These are phyloP conservation scores for Andrena praecox DNA, from an alignment of 2,888 invertebrate species.

Conservation along the genomic window DNA sequence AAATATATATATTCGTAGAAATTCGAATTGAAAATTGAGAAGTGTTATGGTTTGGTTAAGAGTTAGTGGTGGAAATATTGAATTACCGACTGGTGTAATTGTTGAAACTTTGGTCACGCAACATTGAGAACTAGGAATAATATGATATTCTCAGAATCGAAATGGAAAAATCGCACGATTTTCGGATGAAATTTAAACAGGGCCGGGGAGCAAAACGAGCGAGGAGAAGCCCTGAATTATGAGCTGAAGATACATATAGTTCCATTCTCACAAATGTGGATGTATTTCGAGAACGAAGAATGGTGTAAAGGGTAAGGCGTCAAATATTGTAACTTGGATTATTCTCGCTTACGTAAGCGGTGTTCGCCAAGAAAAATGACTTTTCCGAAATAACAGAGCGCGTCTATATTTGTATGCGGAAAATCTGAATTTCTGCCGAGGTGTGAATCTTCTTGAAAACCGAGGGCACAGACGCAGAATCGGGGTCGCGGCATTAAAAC, in stretches of 20 bases:
- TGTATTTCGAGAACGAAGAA: slow-evolving; percentile 12
- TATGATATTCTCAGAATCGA: no score
- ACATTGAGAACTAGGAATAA: no score
- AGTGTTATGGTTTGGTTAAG: no score
- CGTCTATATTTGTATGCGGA: slow-evolving; percentile 23
- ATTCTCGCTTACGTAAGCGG: slow-evolving; percentile 16
- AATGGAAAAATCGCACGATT: no score
- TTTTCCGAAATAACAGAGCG: slow-evolving; percentile 26
- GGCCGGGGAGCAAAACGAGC: not conserved
- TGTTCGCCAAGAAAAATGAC: slow-evolving; percentile 28
- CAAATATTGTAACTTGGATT: slow-evolving; percentile 19
- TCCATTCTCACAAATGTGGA: not conserved
- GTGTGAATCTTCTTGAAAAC: not conserved
- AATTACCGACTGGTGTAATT: no score
- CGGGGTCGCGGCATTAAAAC: not conserved
- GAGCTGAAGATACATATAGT: not conserved
- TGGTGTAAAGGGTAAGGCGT: slow-evolving; percentile 4
- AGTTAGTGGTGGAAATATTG: no score
- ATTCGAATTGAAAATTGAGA: no score
- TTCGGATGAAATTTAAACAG: not conserved
- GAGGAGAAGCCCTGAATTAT: not conserved
- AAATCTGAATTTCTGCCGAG: no score
- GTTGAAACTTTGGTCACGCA: no score
- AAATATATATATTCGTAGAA: no score
- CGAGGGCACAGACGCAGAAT: not conserved